These are phyloP conservation scores for Carcina quercana DNA, from an alignment of 2,888 invertebrate species.

Conservation along the genomic window DNA sequence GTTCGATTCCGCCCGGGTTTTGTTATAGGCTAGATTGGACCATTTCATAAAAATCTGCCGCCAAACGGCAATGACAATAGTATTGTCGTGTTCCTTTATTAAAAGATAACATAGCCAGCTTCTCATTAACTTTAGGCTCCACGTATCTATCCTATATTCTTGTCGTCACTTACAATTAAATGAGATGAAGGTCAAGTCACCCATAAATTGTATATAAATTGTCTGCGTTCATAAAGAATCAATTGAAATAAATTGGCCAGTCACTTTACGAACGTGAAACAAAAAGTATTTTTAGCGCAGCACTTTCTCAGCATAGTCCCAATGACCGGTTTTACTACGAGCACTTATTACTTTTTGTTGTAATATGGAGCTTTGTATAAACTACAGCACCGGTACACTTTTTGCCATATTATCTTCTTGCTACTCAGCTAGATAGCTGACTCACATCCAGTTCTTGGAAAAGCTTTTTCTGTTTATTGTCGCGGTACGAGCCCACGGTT, in stretches of 20 bases:
- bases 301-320: constrained; percentile 6
- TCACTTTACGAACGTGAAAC: constrained; percentile 2
- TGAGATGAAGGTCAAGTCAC: no score
- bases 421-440: constrained; percentile 15
- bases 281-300: constrained; percentile 5
- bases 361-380: background rate
- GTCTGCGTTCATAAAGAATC: constrained; percentile 1
- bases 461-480: constrained; percentile 18
- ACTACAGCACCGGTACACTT: background rate
- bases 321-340: constrained; percentile 3
- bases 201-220: no score
- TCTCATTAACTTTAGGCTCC: no score
- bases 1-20: no score
- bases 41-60: no score
- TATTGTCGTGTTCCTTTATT: no score
- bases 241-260: constrained; percentile 4
- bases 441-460: constrained; percentile 21
- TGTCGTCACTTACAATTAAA: no score
- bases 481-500: constrained; percentile 26
- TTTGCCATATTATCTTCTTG: background rate
- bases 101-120: no score
- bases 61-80: no score
- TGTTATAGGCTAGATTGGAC: no score
- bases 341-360: constrained; percentile 2
- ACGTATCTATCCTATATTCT: no score